Evolutionary conservation across 2,797 vertebrate species (phyloP).

Genomic region (Clamator glandarius): DNA sequence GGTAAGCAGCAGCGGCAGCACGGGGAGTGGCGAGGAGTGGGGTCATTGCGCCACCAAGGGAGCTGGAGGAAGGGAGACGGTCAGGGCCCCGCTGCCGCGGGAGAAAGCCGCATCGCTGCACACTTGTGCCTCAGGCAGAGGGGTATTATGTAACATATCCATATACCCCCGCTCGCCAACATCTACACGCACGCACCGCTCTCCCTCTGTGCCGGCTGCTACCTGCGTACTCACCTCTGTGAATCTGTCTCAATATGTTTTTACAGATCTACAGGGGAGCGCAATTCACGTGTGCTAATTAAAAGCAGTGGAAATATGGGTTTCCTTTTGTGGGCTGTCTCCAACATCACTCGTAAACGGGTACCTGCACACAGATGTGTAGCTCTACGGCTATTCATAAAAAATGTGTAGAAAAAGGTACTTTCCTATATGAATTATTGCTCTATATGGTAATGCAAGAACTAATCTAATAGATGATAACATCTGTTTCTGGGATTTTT

Average conservation of each 20-base stretch:
- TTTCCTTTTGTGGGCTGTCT: conserved; percentile 40
- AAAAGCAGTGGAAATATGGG: conserved; percentile 51
- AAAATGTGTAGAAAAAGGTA: conserved; percentile 41
- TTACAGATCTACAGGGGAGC: conserved; percentile 5
- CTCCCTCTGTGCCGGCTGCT: background rate
- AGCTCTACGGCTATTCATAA: conserved; percentile 32
- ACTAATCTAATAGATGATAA: conserved; percentile 55
- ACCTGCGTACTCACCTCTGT: background rate
- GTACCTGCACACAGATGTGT: background rate
- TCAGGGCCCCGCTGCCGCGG: background rate
- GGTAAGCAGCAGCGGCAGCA: conserved; percentile 19
- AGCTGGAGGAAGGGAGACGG: background rate
- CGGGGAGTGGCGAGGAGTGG: background rate
- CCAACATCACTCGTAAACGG: background rate
- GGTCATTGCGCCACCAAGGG: background rate
- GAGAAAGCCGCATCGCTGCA: background rate
- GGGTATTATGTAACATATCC: background rate
- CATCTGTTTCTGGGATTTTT: background rate
- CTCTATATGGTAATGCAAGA: conserved; percentile 66
- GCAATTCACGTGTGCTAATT: conserved; percentile 41
- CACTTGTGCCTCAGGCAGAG: background rate
- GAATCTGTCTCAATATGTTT: conserved; percentile 18
- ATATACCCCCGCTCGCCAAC: background rate
- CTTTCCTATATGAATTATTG: conserved; percentile 59
- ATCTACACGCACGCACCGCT: background rate